These are phyloP conservation scores for Probaryconus sp. DNA, from an alignment of 1,140 invertebrate species.

Conservation along the genomic window DNA sequence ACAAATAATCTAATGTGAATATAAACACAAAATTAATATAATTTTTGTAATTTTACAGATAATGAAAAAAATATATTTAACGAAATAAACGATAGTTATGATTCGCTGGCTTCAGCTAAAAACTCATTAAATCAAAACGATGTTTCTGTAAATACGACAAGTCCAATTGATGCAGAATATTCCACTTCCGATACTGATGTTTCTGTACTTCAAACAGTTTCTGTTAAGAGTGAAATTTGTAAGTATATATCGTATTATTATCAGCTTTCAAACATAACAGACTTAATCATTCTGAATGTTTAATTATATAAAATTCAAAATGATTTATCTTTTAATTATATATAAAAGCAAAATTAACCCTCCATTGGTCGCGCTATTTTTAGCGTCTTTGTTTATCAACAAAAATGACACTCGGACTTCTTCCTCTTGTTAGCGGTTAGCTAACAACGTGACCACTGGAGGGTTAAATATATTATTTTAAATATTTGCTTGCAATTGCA, in stretches of 20 bases:
- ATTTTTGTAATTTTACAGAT: too few relatives aligned
- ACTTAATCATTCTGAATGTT: too few relatives aligned
- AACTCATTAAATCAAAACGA: conserved; percentile 8
- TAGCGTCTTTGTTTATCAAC: too few relatives aligned
- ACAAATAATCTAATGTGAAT: background rate
- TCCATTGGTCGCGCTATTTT: too few relatives aligned
- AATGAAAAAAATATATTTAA: conserved; percentile 5
- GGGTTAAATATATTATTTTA: too few relatives aligned
- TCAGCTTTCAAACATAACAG: too few relatives aligned
- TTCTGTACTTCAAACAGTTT: background rate
- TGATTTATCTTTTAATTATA: background rate
- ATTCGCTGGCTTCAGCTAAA: background rate
- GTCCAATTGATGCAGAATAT: conserved; percentile 26
- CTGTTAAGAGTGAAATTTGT: conserved; percentile 13
- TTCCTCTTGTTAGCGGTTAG: too few relatives aligned
- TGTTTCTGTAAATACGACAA: conserved; percentile 1
- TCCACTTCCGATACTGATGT: conserved; percentile 9
- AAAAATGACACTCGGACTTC: too few relatives aligned
- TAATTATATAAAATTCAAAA: too few relatives aligned
- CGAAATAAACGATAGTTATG: conserved; percentile 7
- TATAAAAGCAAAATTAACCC: background rate
- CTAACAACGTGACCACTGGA: too few relatives aligned
- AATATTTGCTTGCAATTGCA: conserved; percentile 1
- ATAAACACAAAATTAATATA: too few relatives aligned
- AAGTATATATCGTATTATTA: background rate